Evolutionary conservation across 2,888 invertebrate species (phyloP), one percentile per base, ranked within the genome.

Genomic region (Cetonia aurata): DNA sequence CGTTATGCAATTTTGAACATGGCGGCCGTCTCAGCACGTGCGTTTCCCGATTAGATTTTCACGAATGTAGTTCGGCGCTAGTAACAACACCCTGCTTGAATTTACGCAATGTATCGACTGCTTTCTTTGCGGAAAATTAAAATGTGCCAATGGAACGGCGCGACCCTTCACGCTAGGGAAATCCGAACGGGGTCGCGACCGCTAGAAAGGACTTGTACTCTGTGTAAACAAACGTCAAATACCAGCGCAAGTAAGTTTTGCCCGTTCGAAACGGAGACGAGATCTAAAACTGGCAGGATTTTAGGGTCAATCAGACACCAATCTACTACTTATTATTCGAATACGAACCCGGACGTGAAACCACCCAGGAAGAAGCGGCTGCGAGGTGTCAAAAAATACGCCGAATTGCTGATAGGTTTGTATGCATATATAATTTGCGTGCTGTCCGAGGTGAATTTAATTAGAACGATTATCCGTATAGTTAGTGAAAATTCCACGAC

Each of bases 401-500:
- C 77, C 9, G 80, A 77, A 74, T 69, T 80, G 59, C 57, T 80
- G 72, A 76, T 78, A 33, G 79, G 80, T 81, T 72, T 69, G 74
- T 73, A 56, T 12, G 19, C 10, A 46, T 62, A n/a, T n/a, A 3
- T 44, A 19, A 62, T 56, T 13, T 15, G n/a, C 10, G 17, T 42
- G 6, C n/a, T 8, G 25, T 46, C 12, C 33, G 42, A 46, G 19
- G 41, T 10, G 31, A 55, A 2, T 10, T 8, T n/a, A 6, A 65
- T 48, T 42, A 52, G 9, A 6, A 19, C 41, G 46, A 44, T 33
- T 72, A 74, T 74, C 19, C 74, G 81, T 82, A 70, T 76, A 93
- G 93, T 93, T 69, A 90, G 90, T 41, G 86, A 89, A 56, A 85
- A 86, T 67, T 86, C 86, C 3, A 89, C 90, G 79, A 90, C 85